phyloP scores from a whole-genome alignment of 2,797 vertebrate species.

The Aulostomus chinensis region DNA sequence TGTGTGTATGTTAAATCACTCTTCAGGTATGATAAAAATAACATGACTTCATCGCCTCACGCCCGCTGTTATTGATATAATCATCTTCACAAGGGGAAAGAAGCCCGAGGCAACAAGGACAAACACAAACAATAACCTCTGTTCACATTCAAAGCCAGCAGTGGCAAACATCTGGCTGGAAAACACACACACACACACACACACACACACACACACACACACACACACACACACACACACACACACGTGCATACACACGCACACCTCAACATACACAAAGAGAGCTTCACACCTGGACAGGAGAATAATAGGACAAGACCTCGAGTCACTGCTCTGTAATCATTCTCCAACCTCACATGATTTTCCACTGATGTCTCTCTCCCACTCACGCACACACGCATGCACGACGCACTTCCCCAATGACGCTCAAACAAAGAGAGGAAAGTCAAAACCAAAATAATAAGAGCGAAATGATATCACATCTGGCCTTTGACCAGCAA shows the following conservation, averaged over 20 bases:
- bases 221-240: conserved; percentile 11
- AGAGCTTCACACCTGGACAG: conserved; percentile 61
- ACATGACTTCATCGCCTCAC: conserved; percentile 43
- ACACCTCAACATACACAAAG: conserved; percentile 19
- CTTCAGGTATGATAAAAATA: conserved; percentile 50
- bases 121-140: conserved; percentile 47
- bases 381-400: conserved; percentile 14
- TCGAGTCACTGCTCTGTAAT: conserved; percentile 61
- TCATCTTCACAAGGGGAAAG: conserved; percentile 13
- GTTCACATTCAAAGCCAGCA: conserved; percentile 25
- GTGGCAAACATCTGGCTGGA: conserved; percentile 61
- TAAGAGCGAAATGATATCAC: conserved; percentile 37
- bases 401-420: neutral
- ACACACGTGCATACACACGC: neutral
- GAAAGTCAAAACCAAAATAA: conserved; percentile 44
- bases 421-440: conserved; percentile 53
- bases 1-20: conserved; percentile 49
- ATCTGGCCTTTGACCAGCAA: conserved; percentile 7
- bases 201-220: conserved; percentile 17
- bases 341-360: conserved; percentile 26
- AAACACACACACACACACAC: conserved; percentile 30
- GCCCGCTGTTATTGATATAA: conserved; percentile 20
- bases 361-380: conserved; percentile 19
- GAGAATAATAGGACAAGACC: conserved; percentile 45
- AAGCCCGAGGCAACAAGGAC: conserved; percentile 15